Base-by-base conservation (phyloP, 2,797 vertebrate species). In the Tympanoctomys barrerae region DNA sequence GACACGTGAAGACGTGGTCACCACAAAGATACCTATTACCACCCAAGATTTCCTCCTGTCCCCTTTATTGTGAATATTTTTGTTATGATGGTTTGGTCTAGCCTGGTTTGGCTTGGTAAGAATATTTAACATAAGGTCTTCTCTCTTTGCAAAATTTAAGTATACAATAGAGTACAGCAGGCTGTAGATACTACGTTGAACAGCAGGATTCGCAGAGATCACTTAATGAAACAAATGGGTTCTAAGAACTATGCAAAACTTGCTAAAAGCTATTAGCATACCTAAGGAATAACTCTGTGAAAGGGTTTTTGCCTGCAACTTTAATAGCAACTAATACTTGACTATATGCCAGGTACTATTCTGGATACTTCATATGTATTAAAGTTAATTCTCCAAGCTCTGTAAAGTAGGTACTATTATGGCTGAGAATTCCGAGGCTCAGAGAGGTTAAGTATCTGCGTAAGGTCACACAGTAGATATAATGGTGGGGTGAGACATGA, bases 241-340 rank as follows among this genome's bases (percentile, higher is more conserved):
- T 93, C 81, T 77, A 75, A 66, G 59, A 95, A 73, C 77, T 89
- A 28, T 46, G 6, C 85, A 46, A 95, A 94, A 79, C 77, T 90
- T 94, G 86, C 64, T 64, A 18, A 90, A 62, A 71, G 68, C 57
- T 59, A n/a, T 81, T 90, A 61, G 14, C 54, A 52, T 70, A 81
- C 59, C 86, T 92, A 59, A 91, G 36, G 68, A 70, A 70, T 84
- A 71, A 89, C 62, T 68, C 62, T 39, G 57, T 54, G 83, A 83
- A 83, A 87, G n/a, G 22, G 39, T 61, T 54, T 36, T 84, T 42
- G 31, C 42, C 16, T 87, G 64, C 36, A 94, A 49, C 26, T 66
- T 0, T 33, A 66, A 46, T 33, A 78, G n/a, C 61, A 83, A 84
- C 57, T 42, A 80, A 64, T 31, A n/a, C 80, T 87, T 71, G 21